Evolutionary conservation across 2,888 invertebrate genomes (phyloP).

Genomic region (Folsomia candida): DNA sequence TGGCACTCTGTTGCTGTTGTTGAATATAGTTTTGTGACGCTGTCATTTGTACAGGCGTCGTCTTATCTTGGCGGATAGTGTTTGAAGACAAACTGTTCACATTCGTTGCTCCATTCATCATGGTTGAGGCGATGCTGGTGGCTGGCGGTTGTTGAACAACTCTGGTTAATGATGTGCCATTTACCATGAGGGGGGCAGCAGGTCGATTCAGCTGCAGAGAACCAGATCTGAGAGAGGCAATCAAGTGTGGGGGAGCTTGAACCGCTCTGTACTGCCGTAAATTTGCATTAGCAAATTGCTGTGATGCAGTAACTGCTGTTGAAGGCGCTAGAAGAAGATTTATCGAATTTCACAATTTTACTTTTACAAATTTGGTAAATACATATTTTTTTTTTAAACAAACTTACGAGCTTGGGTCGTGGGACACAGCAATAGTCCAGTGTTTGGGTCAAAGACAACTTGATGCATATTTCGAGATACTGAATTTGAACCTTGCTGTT

Average conservation of each 20-base stretch:
- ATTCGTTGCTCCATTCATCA: too few relatives aligned
- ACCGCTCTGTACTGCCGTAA: background rate
- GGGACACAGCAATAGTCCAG: conserved; percentile 25
- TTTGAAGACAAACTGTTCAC: too few relatives aligned
- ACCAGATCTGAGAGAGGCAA: background rate
- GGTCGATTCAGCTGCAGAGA: background rate
- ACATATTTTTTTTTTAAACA: background rate
- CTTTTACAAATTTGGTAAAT: background rate
- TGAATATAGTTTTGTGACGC: background rate
- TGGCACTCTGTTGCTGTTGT: background rate
- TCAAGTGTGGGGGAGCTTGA: background rate
- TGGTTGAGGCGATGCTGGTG: background rate
- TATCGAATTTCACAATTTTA: background rate
- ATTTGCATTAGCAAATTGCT: background rate
- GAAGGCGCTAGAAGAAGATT: too few relatives aligned
- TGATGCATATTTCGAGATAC: conserved; percentile 11
- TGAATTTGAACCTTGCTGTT: background rate
- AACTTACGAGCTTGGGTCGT: conserved; percentile 10
- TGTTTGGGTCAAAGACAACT: conserved; percentile 27
- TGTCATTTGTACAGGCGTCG: background rate
- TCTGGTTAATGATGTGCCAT: background rate
- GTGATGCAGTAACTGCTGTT: conserved; percentile 1
- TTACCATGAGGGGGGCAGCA: background rate
- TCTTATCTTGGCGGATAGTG: background rate
- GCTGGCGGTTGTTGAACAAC: background rate